Evolutionary conservation across 2,888 invertebrate genomes (phyloP).

Genomic region (Drosophila nr. perissopoda): DNA sequence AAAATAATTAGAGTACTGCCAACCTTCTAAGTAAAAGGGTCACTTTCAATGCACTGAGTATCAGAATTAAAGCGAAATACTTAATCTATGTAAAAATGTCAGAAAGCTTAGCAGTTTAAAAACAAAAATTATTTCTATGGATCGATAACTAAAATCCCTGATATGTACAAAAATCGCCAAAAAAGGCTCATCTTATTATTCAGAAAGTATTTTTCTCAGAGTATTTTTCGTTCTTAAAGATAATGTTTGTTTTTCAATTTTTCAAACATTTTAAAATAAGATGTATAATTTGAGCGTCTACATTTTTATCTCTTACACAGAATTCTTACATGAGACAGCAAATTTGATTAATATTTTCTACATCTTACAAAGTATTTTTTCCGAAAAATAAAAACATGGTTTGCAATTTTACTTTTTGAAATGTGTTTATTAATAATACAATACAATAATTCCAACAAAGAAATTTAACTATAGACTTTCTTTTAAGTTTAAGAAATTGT

Average conservation of each 20-base stretch:
- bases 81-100: no score
- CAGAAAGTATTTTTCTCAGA: no score
- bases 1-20: not conserved
- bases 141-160: no score
- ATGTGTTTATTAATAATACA: not conserved
- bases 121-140: not conserved
- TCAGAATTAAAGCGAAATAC: not conserved
- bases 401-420: not conserved
- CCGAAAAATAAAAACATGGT: fast-evolving
- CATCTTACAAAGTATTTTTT: not conserved
- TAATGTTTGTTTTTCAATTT: no score
- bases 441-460: not conserved
- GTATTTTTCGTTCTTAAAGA: no score
- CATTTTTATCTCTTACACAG: not conserved
- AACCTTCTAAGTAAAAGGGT: not conserved
- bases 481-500: not conserved
- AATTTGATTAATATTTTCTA: not conserved
- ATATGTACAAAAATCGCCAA: not conserved
- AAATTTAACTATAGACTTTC: not conserved
- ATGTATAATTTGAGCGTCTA: not conserved
- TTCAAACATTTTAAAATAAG: no score
- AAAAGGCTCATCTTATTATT: no score
- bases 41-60: not conserved
- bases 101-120: not conserved
- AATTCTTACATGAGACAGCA: not conserved